phyloP scores from a whole-genome alignment of 2,113 vertebrate species.

The Dolichallabes microphthalmus region DNA sequence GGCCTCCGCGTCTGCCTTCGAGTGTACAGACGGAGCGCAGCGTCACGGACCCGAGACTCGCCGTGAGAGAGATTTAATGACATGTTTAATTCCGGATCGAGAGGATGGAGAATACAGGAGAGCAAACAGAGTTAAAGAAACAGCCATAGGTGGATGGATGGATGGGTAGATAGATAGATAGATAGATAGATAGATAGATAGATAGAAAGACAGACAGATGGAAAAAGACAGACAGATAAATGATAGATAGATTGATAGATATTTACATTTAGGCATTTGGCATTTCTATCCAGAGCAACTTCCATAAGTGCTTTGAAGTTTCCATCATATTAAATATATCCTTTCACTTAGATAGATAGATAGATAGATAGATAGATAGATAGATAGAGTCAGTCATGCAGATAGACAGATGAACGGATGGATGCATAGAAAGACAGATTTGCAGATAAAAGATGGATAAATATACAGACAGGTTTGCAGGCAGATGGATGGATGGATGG shows the following conservation, averaged over 20 bases:
- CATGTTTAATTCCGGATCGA: slow-evolving; percentile 24
- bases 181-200: background rate
- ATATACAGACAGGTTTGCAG: background rate
- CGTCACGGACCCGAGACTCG: slow-evolving; percentile 63
- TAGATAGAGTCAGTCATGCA: background rate
- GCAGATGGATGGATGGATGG: background rate
- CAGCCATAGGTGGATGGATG: background rate
- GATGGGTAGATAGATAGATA: background rate
- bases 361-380: background rate
- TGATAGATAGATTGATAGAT: background rate
- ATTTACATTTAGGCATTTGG: background rate
- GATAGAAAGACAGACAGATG: background rate
- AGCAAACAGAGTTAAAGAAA: background rate
- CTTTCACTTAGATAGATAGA: background rate
- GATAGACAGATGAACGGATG: background rate
- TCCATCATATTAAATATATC: no score
- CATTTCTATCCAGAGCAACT: no score
- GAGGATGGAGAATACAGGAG: slow-evolving; percentile 10
- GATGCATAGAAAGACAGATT: background rate
- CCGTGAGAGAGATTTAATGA: slow-evolving; percentile 66
- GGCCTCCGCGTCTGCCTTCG: background rate
- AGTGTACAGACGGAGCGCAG: background rate
- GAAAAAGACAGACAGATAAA: background rate
- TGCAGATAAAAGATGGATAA: background rate
- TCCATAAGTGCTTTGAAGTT: no score